Evolutionary conservation across 1,140 invertebrate species (phyloP).

Genomic region (Centruroides vittatus): DNA sequence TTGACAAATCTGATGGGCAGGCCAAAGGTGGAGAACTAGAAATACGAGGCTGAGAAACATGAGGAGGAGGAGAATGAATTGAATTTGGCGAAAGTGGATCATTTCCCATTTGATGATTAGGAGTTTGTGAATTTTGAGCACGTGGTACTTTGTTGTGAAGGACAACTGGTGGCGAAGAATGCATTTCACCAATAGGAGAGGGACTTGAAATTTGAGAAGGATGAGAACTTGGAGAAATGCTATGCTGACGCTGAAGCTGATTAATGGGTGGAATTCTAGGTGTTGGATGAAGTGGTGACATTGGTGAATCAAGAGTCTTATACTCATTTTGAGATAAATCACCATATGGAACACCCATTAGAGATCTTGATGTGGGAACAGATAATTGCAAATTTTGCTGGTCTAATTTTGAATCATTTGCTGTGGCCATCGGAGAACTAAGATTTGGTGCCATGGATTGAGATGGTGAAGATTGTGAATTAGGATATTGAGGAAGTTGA

Average conservation of each 20-base stretch:
- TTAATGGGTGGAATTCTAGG: not conserved
- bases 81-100: too few relatives aligned
- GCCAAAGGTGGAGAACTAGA: slow-evolving; percentile 7
- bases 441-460: slow-evolving; percentile 12
- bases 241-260: not conserved
- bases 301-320: not conserved
- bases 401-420: too few relatives aligned
- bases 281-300: not conserved
- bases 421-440: not conserved
- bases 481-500: not conserved
- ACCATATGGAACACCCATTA: not conserved
- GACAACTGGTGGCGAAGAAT: not conserved
- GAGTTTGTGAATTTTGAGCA: not conserved
- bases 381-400: not conserved
- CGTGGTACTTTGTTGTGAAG: not conserved
- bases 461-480: slow-evolving; percentile 12
- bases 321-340: not conserved
- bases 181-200: not conserved
- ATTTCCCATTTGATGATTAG: not conserved
- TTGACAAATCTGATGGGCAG: slow-evolving; percentile 2
- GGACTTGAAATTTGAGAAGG: not conserved
- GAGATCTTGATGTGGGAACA: not conserved
- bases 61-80: too few relatives aligned
- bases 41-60: slow-evolving; percentile 5
- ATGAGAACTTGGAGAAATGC: not conserved